Base-by-base conservation (phyloP, 2,797 vertebrate genomes). In the Clarias fuscus region DNA sequence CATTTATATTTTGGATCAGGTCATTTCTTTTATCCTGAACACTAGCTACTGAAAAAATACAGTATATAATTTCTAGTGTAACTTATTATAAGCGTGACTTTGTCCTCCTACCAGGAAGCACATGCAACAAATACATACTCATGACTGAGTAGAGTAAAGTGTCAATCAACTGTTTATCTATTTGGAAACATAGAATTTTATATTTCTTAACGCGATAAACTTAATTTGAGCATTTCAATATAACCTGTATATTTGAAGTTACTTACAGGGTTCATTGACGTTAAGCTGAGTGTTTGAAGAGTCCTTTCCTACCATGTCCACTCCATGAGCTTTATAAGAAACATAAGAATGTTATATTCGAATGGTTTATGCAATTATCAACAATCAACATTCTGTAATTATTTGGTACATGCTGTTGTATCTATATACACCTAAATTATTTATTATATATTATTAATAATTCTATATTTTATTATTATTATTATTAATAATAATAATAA, bases 211-310 rank as follows among this genome's bases (percentile, higher is more conserved):
- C 7, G 13, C 56, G 33, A 20, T 62, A 33, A 73, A 86, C 24
- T 62, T 14, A 70, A 15, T 79, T 14, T 78, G 4, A 67, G n/a
- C 4, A 64, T 67, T 24, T 3, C 14, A 33, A 37, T 58, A 37
- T 22, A 33, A 30, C 62, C 59, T 15, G 1, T 68, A 7, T 37
- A 24, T 59, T 24, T 79, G 10, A 7, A 3, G 24, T 37, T 67
- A 82, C 85, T 86, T 62, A 86, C 85, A 86, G 40, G n/a, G 8
- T 13, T 37, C 40, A 15, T 73, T 65, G 79, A 10, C 68, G 17
- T 48, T n/a, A 22, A 61, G 33, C 37, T 81, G 58, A 17, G 58
- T 17, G n/a, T 11, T 24, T 27, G 56, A 37, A 67, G 30, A 30
- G 56, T 73, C 84, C 18, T 11, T 85, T 72, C 33, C 78, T n/a